Percentiles rank a stretch among this genome's conserved stretches.
phyloP scores from a whole-genome alignment of 2,888 invertebrate species.

The Bombylius discolor region DNA sequence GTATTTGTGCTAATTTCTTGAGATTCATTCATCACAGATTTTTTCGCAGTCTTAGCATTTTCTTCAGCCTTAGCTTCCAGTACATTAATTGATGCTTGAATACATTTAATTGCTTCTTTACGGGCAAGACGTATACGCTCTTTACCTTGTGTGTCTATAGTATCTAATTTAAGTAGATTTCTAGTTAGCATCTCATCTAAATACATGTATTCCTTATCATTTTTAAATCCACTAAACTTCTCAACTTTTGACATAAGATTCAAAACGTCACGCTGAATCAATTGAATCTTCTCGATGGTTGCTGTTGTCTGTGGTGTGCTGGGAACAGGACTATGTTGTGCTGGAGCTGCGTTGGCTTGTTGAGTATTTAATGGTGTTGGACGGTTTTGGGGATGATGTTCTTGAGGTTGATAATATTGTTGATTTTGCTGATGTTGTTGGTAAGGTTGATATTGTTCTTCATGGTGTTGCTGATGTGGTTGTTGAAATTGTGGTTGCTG shows the following conservation, averaged over 20 bases:
- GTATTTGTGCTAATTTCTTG: background rate
- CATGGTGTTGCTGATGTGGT: conserved; percentile 26
- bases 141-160: conserved; percentile 83
- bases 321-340: conserved; percentile 3
- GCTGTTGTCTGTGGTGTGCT: conserved; percentile 41
- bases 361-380: conserved; percentile 24
- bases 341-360: conserved; percentile 1
- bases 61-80: conserved; percentile 63
- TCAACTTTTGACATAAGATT: conserved; percentile 65
- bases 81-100: conserved; percentile 73
- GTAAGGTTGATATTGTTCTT: conserved; percentile 23
- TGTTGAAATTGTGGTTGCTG: conserved; percentile 23
- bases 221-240: conserved; percentile 51
- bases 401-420: background rate
- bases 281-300: conserved; percentile 63
- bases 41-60: conserved; percentile 23
- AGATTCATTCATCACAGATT: conserved; percentile 4
- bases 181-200: conserved; percentile 94
- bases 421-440: background rate
- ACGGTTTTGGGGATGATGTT: conserved; percentile 16
- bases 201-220: conserved; percentile 63
- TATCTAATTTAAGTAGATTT: conserved; percentile 79
- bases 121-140: conserved; percentile 77
- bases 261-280: conserved; percentile 67
- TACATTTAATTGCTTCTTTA: conserved; percentile 76